phyloP scores from a whole-genome alignment of 2,797 vertebrate genomes.

The Eidolon dupreanum region DNA sequence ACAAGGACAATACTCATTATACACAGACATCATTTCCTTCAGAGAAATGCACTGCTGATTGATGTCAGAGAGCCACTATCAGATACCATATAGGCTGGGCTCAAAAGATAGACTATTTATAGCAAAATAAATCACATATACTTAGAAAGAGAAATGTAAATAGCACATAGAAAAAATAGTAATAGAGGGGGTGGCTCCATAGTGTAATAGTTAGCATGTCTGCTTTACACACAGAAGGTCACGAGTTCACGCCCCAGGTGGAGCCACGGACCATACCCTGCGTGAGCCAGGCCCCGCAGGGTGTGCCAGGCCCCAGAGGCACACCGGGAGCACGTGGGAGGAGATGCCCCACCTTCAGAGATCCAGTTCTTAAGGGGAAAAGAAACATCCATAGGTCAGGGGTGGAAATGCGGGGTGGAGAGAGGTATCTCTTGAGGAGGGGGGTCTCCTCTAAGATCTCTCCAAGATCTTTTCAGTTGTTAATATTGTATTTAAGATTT shows the following conservation, averaged over 20 bases:
- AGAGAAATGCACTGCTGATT: not conserved
- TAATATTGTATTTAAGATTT: not conserved
- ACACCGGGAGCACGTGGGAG: no score
- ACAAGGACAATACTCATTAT: not conserved
- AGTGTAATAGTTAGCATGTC: not conserved
- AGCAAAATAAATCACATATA: not conserved
- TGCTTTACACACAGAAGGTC: no score
- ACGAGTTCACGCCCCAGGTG: no score
- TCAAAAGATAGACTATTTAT: slow-evolving; percentile 36
- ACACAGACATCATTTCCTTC: not conserved
- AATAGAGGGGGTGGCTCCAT: not conserved
- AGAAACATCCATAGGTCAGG: no score
- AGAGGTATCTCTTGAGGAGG: no score
- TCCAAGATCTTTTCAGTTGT: not conserved
- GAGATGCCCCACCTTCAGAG: no score
- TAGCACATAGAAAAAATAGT: not conserved
- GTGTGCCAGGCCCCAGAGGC: no score
- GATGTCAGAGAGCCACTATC: not conserved
- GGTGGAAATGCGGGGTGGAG: no score
- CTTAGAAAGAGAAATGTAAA: slow-evolving; percentile 32
- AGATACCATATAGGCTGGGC: not conserved
- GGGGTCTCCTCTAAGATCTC: not conserved
- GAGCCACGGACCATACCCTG: no score
- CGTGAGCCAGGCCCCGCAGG: no score
- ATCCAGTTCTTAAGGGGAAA: no score